Conservation (phyloP, 2,888 invertebrate species). For the Petrolisthes manimaculis region DNA sequence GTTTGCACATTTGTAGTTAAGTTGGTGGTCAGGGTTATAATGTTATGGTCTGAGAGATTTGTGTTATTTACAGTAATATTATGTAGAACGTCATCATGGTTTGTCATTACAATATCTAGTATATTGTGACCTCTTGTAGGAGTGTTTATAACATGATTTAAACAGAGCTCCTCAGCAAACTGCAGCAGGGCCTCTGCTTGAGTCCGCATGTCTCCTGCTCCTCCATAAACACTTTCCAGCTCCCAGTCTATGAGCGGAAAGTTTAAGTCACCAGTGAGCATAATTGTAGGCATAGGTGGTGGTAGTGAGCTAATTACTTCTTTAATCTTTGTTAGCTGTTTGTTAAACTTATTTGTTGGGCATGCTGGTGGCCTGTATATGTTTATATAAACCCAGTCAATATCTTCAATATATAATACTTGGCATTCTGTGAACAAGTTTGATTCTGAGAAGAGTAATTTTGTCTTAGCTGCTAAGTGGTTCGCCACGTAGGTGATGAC, state of each 20-base stretch:
- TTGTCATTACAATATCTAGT: not conserved
- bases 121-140: not conserved
- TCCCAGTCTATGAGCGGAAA: slow-evolving; percentile 13
- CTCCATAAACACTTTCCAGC: slow-evolving; percentile 14
- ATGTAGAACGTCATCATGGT: slow-evolving; percentile 1
- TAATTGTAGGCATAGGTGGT: slow-evolving; percentile 21
- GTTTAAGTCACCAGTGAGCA: slow-evolving; percentile 3
- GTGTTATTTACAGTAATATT: slow-evolving; percentile 3
- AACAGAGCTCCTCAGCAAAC: slow-evolving; percentile 8
- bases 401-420: not conserved
- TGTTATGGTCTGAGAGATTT: slow-evolving; percentile 10
- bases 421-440: slow-evolving; percentile 15
- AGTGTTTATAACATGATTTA: slow-evolving; percentile 17
- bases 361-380: slow-evolving; percentile 24
- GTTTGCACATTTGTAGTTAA: slow-evolving; percentile 21
- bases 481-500: too few species aligned
- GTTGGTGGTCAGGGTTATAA: slow-evolving; percentile 21
- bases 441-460: slow-evolving; percentile 2
- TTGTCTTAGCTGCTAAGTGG: not conserved
- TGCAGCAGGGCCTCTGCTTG: slow-evolving; percentile 12
- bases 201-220: slow-evolving; percentile 4
- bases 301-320: slow-evolving; percentile 14
- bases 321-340: slow-evolving; percentile 4
- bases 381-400: slow-evolving; percentile 18
- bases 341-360: not conserved